Percentiles rank a stretch among this genome's conserved stretches.
phyloP scores from a whole-genome alignment of 1,140 invertebrate species.

The Orchestia grillus region DNA sequence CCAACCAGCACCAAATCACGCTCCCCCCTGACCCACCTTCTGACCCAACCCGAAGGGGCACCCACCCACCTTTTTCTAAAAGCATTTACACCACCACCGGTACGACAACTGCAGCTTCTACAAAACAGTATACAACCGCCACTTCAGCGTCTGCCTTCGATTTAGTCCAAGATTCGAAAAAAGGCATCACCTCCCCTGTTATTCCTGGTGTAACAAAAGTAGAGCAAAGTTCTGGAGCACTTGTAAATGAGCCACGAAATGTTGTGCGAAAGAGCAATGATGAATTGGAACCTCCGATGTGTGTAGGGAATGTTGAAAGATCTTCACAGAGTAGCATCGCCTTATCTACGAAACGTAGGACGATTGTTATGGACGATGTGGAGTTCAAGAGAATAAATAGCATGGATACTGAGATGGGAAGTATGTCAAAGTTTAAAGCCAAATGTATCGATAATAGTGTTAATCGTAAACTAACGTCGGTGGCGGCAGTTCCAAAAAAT shows the following conservation, averaged over 20 bases:
- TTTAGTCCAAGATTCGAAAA: not conserved
- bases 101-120: not conserved
- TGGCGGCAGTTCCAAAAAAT: not conserved
- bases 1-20: conserved; percentile 74
- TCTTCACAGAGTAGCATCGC: not conserved
- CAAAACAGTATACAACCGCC: not conserved
- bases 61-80: not conserved
- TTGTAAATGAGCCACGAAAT: not conserved
- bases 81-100: not conserved
- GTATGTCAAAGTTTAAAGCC: not conserved
- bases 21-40: conserved; percentile 19
- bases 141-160: not conserved
- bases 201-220: not conserved
- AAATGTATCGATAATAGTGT: not conserved
- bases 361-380: not conserved
- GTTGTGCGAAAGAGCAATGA: not conserved
- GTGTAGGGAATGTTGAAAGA: not conserved
- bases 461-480: not conserved
- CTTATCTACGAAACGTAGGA: not conserved
- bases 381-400: conserved; percentile 15
- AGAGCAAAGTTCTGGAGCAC: not conserved
- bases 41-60: not conserved
- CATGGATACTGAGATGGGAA: not conserved
- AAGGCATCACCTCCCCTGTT: not conserved
- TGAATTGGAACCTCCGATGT: not conserved